Base-by-base conservation (phyloP, 2,797 vertebrate genomes). In the Adrianichthys oophorus region DNA sequence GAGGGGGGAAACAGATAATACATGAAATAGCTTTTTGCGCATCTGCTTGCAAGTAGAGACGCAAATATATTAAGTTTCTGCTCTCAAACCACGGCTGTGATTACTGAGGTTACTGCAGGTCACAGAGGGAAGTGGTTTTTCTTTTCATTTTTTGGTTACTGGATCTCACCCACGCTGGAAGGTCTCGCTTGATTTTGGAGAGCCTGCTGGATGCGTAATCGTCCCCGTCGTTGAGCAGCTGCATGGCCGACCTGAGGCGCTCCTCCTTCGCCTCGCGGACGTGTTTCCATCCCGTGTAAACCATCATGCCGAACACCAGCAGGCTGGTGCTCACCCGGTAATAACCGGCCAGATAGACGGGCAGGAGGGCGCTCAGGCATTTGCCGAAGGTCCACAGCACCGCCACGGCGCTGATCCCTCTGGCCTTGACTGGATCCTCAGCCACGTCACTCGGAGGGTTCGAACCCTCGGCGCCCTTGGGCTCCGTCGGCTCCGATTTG, bases 271-370 rank as follows among this genome's bases (percentile, higher is more conserved):
- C 91, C 17, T 92, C 89, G 7, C 93, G 84, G n/a, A 87, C 83
- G 19, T 93, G 90, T 67, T 93, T 93, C 93, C 93, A 94, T 52
- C 93, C 92, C 7, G 91, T 91, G 73, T 93, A 94, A 12, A 94
- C 83, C 86, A 92, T 87, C 80, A 93, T 89, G 1, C 92, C 93
- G 76, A 74, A 92, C 59, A 91, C 85, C 63, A 94, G 56, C 63
- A 94, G 61, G 21, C 90, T 86, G 64, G 91, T 90, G 70, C 92
- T 93, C 59, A 93, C 76, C 15, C 93, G 89, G 74, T 93, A 93
- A 72, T 91, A 93, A 0, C 93, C 93, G 1, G 92, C 92, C 62
- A 94, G 88, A 72, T 94, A 94, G 7, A 93, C 90, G 21, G 92
- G 92, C n/a, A 94, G 72, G 72, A 94, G 26, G 3, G 92, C 89